Base-by-base conservation (phyloP, 2,888 invertebrate genomes). In the Coelinius sp. region DNA sequence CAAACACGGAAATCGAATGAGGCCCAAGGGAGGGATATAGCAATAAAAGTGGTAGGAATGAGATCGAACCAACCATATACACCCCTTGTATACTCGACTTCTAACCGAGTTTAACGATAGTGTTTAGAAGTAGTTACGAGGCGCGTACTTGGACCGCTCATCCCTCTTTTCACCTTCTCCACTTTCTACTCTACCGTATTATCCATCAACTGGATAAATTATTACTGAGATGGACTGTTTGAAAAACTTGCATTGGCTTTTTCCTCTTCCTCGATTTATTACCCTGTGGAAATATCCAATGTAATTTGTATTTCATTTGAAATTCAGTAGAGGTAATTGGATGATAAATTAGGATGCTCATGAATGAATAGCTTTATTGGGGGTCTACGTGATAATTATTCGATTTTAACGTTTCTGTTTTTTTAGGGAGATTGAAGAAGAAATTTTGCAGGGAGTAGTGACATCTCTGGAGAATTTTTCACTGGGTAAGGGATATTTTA, bases 71-170 rank as follows among this genome's bases (percentile, higher is more conserved):
- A 38, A 38, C 20, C 44, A 41, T 59, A 63, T 63, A 24, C n/a
- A 64, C 65, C 20, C 20, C 22, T 44, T 41, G 44, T 53, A 62
- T 56, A 56, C 44, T 38, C 25, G 59, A 70, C 67, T 70, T 53
- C 71, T 72, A 73, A 68, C 71, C 46, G 72, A 71, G 75, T 73
- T 76, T 72, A 75, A 71, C 76, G 75, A 76, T 66, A 70, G 73
- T 76, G 71, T 75, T 76, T 76, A 73, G 73, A 75, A 75, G 75
- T 76, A 62, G 76, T 76, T 75, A 75, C 73, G 63, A 67, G 41
- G 53, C 38, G 67, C 68, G 64, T 68, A 67, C 59, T 75, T 69
- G 44, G 63, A 68, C 65, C 68, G 41, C 41, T 65, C 67, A 59
- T 44, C 53, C 63, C 52, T 31, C 38, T 24, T 10, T 62, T 59